Conservation (phyloP, 2,797 vertebrate genomes). For the Peromyscus nudipes region DNA sequence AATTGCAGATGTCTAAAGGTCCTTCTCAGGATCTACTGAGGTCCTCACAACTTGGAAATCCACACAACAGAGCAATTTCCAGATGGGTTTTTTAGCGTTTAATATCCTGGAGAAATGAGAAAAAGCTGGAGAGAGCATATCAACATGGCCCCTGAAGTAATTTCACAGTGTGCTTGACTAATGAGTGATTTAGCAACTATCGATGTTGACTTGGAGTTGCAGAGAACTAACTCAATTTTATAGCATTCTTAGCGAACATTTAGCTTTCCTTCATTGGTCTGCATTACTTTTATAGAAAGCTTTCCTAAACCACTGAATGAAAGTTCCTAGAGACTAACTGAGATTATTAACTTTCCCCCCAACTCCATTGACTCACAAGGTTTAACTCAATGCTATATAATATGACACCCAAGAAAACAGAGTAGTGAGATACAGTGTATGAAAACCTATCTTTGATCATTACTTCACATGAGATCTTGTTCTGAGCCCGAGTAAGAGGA, state of each 20-base stretch:
- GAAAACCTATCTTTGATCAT: background rate
- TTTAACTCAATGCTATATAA: background rate
- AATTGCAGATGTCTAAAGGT: background rate
- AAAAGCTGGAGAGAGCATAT: too few species aligned
- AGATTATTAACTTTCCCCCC: background rate
- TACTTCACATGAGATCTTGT: background rate
- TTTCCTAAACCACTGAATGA: background rate
- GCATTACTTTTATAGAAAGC: background rate
- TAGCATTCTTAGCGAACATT: background rate
- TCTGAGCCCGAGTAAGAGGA: background rate
- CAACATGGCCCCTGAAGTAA: background rate
- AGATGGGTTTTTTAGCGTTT: background rate
- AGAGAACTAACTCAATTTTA: background rate
- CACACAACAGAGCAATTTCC: background rate
- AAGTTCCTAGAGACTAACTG: background rate
- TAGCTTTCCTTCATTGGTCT: background rate
- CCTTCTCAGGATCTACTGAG: background rate
- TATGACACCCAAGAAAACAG: background rate
- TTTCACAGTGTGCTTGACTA: background rate
- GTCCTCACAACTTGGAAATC: background rate
- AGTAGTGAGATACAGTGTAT: background rate
- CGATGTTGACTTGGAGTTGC: background rate
- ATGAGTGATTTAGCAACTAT: background rate
- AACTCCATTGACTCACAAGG: background rate
- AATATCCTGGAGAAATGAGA: background rate